Conservation (phyloP, 2,888 invertebrate species). For the Slavum lentiscoides region DNA sequence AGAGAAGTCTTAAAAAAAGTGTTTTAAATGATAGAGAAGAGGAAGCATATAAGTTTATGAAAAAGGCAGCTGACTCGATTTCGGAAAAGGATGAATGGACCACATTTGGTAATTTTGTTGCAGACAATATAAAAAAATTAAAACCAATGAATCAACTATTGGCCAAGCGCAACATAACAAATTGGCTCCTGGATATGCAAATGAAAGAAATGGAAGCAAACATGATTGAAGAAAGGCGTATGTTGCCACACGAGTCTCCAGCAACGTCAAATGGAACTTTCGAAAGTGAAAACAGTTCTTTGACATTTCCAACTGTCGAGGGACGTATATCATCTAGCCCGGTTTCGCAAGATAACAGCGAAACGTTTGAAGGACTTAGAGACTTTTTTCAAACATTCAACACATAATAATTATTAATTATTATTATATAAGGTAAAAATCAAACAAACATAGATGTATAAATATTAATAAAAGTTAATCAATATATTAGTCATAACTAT, state of each 20-base stretch:
- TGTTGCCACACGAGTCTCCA: slow-evolving; percentile 9
- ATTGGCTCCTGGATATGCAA: slow-evolving; percentile 29
- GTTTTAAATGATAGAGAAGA: slow-evolving; percentile 27
- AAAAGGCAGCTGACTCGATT: slow-evolving; percentile 25
- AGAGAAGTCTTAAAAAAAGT: slow-evolving; percentile 13
- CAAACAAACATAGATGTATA: slow-evolving; percentile 20
- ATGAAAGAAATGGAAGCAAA: slow-evolving; percentile 33
- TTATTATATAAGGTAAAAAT: slow-evolving; percentile 17
- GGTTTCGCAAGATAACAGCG: slow-evolving; percentile 12
- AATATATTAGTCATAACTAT: slow-evolving; percentile 14
- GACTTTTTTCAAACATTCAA: slow-evolving; percentile 23
- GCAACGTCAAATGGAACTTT: slow-evolving; percentile 15
- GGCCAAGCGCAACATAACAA: slow-evolving; percentile 11
- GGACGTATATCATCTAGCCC: slow-evolving; percentile 16
- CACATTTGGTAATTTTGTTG: slow-evolving; percentile 33
- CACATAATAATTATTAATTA: not conserved
- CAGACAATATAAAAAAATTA: slow-evolving; percentile 20
- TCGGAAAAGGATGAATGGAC: slow-evolving; percentile 28
- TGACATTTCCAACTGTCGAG: slow-evolving; percentile 13
- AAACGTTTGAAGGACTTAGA: slow-evolving; percentile 16
- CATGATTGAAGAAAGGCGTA: not conserved
- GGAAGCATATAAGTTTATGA: slow-evolving; percentile 26
- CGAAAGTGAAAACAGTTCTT: slow-evolving; percentile 14
- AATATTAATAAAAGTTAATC: slow-evolving; percentile 23
- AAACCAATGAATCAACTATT: slow-evolving; percentile 30